Conservation (phyloP, 2,113 vertebrate genomes). For the Rhodinocichla rosea region DNA sequence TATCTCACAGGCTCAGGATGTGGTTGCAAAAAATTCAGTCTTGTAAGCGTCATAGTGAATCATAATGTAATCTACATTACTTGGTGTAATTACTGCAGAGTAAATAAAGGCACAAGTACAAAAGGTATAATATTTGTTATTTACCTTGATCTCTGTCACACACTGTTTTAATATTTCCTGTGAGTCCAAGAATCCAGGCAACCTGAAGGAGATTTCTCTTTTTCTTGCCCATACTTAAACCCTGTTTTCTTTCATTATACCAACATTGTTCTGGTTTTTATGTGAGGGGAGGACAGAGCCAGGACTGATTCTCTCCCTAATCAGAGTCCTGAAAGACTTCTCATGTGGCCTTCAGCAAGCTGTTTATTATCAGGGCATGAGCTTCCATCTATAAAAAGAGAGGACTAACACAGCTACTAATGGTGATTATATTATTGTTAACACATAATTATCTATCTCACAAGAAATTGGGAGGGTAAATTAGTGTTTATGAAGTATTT, state of each 20-base stretch:
- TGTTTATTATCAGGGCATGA: conserved; percentile 3
- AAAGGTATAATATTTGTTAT: conserved; percentile 28
- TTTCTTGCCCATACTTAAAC: neutral
- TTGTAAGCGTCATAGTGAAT: conserved; percentile 41
- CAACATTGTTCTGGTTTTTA: neutral
- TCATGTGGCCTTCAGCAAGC: conserved; percentile 8
- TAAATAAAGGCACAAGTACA: conserved; percentile 50
- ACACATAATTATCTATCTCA: conserved; percentile 18
- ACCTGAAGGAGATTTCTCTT: neutral
- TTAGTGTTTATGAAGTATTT: conserved; percentile 36
- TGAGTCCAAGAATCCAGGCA: neutral
- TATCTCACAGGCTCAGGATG: conserved; percentile 44
- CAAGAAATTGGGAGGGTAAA: conserved; percentile 18
- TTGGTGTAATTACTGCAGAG: conserved; percentile 29
- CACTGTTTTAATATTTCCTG: neutral
- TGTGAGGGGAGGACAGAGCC: neutral
- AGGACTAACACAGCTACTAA: neutral
- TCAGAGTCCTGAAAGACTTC: neutral
- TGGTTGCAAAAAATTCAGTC: conserved; percentile 32
- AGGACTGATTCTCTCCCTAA: neutral
- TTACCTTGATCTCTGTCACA: neutral
- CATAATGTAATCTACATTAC: conserved; percentile 34
- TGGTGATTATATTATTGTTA: conserved; percentile 21
- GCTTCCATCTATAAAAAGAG: neutral
- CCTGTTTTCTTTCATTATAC: conserved; percentile 14